Percentiles rank a stretch among this genome's conserved stretches.
phyloP scores from a whole-genome alignment of 2,888 invertebrate species.

The Lottia gigantea region DNA sequence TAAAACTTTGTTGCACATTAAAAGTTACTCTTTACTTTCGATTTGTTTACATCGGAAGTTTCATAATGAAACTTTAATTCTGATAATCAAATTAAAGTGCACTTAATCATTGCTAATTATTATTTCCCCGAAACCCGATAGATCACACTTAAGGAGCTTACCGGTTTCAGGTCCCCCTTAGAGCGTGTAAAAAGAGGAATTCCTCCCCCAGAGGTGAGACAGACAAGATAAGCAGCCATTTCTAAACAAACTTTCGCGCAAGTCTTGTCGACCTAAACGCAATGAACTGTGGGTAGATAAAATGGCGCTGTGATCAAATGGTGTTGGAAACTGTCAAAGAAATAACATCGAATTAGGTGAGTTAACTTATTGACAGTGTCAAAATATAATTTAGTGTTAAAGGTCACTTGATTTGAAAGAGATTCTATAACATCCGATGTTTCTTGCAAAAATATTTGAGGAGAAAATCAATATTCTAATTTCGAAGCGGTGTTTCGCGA shows the following conservation, averaged over 20 bases:
- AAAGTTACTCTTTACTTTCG: not conserved
- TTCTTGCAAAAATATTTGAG: too few species aligned
- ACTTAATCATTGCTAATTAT: too few species aligned
- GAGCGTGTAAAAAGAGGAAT: conserved; percentile 88
- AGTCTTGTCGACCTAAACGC: conserved; percentile 29
- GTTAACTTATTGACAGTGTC: conserved; percentile 12
- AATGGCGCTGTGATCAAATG: conserved; percentile 44
- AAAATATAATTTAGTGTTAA: not conserved
- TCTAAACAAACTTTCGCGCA: conserved; percentile 42
- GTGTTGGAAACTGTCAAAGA: conserved; percentile 38
- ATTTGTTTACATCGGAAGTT: conserved; percentile 5
- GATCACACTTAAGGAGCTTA: conserved; percentile 38
- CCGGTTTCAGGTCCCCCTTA: conserved; percentile 80
- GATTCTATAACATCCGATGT: too few species aligned
- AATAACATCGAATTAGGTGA: conserved; percentile 26
- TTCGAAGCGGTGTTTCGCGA: too few species aligned
- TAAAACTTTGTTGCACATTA: too few species aligned
- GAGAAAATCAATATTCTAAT: too few species aligned
- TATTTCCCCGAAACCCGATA: too few species aligned
- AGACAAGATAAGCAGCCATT: conserved; percentile 85
- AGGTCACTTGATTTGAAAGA: too few species aligned
- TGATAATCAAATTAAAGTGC: not conserved
- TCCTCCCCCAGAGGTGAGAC: conserved; percentile 86
- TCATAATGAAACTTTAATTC: not conserved
- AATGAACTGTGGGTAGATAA: conserved; percentile 39